phyloP scores from a whole-genome alignment of 2,113 vertebrate species.

The Peromyscus leucopus region DNA sequence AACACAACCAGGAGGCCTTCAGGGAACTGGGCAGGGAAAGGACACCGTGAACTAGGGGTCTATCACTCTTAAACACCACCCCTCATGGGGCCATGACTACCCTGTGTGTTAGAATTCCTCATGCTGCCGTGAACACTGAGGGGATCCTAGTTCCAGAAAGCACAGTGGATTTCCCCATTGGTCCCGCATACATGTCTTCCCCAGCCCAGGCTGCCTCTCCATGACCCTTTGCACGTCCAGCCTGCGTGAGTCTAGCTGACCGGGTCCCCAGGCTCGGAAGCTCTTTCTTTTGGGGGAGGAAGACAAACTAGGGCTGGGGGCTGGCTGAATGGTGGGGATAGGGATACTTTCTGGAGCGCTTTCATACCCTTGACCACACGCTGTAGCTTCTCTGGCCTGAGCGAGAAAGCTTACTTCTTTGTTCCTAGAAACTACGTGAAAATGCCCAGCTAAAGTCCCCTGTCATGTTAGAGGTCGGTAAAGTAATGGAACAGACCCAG shows the following conservation, averaged over 20 bases:
- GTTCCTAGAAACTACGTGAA: too few relatives aligned
- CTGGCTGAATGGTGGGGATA: fast-evolving
- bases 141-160: fast-evolving
- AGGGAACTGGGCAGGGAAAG: background rate
- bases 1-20: background rate
- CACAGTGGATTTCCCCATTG: fast-evolving
- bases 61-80: fast-evolving
- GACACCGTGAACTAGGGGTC: too few relatives aligned
- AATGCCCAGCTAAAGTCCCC: background rate
- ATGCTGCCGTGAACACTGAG: background rate
- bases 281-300: background rate
- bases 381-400: too few relatives aligned
- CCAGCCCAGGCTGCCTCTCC: background rate
- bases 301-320: fast-evolving
- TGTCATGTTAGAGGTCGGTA: background rate
- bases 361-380: fast-evolving
- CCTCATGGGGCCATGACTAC: fast-evolving
- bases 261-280: background rate
- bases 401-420: background rate
- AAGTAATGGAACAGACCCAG: background rate
- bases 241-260: fast-evolving
- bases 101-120: background rate
- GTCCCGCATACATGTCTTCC: background rate
- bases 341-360: background rate
- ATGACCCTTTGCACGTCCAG: fast-evolving